These are phyloP conservation scores for Dryoscopus gambensis DNA, from an alignment of 2,113 vertebrate species.

Conservation along the genomic window DNA sequence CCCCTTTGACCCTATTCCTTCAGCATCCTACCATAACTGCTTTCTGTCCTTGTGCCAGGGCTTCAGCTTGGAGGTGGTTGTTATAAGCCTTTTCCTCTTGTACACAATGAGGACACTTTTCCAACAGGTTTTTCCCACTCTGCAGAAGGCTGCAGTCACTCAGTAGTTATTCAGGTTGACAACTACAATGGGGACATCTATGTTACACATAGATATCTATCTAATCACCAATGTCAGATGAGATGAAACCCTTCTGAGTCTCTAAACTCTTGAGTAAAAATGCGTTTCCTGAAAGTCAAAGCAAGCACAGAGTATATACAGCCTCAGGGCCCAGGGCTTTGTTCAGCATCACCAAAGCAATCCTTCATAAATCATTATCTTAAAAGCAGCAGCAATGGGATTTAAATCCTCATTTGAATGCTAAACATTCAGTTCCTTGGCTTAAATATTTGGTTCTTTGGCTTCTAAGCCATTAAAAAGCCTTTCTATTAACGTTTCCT, in stretches of 20 bases:
- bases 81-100: not conserved
- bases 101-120: not conserved
- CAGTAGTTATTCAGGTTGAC: not conserved
- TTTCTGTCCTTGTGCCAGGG: not conserved
- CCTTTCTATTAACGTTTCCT: not conserved
- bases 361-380: not conserved
- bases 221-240: not conserved
- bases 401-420: not conserved
- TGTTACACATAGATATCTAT: not conserved
- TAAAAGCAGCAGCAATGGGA: not conserved
- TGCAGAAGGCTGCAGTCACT: not conserved
- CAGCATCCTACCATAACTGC: not conserved
- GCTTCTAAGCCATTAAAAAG: constrained; percentile 12
- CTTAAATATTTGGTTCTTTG: not conserved
- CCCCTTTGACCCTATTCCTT: not conserved
- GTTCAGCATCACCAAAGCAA: not conserved
- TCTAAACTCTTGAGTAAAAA: not conserved
- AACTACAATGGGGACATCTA: not conserved
- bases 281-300: not conserved
- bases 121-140: not conserved
- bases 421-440: not conserved
- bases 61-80: not conserved
- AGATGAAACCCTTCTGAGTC: not conserved
- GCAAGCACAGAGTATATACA: not conserved
- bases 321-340: not conserved